These are phyloP conservation scores for Mobula hypostoma DNA, from an alignment of 2,113 vertebrate genomes.

Conservation along the genomic window DNA sequence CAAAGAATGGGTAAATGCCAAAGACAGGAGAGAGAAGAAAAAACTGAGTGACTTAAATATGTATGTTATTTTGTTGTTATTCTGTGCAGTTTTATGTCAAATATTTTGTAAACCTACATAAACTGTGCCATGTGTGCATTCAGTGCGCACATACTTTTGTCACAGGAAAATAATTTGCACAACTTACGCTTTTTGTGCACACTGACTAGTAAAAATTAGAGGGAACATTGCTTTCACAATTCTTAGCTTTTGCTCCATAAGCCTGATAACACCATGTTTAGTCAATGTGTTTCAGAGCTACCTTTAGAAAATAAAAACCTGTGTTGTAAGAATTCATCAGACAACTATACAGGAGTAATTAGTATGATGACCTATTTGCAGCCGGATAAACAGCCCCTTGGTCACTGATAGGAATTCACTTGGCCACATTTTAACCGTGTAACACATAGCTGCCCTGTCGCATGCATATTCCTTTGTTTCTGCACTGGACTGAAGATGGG, in stretches of 20 bases:
- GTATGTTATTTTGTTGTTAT: too few relatives aligned
- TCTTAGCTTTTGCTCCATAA: background rate
- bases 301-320: constrained; percentile 52
- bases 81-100: too few relatives aligned
- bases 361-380: constrained; percentile 37
- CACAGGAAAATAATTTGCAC: too few relatives aligned
- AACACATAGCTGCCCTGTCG: background rate
- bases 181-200: too few relatives aligned
- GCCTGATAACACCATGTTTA: background rate
- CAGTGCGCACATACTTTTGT: too few relatives aligned
- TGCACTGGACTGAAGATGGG: background rate
- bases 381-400: background rate
- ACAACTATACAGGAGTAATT: constrained; percentile 61
- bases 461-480: background rate
- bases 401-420: background rate
- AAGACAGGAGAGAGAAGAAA: too few relatives aligned
- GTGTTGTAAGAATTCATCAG: constrained; percentile 64
- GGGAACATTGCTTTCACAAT: too few relatives aligned
- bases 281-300: constrained; percentile 33
- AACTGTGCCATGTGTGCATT: too few relatives aligned
- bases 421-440: background rate
- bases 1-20: too few relatives aligned
- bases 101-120: too few relatives aligned
- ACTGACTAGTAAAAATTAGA: too few relatives aligned
- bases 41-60: too few relatives aligned